Evolutionary conservation across 2,113 vertebrate species (phyloP), one percentile per base, ranked within the genome.

Genomic region (Anthoscopus minutus): DNA sequence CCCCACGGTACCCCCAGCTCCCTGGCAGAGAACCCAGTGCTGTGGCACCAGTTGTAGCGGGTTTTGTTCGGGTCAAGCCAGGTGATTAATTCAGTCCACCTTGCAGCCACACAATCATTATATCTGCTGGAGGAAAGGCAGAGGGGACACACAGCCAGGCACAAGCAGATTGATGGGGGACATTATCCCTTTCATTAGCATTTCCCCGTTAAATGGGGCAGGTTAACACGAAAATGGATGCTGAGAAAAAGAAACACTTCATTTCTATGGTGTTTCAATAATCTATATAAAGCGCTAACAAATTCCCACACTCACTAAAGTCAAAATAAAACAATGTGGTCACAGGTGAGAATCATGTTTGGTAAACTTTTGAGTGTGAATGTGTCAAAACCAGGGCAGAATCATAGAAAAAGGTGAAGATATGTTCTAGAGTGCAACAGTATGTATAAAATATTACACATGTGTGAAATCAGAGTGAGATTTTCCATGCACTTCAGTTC

Each of bases 401-500:
- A 58, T 21, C 60, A 67, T 0, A 69, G 67, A 58, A 88, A 40
- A 64, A 67, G 45, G 81, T 64, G 78, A 87, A 73, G 76, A 56
- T 70, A 60, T 47, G 89, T 88, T 42, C 53, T 27, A 62, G 57
- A 73, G 50, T 74, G 67, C 67, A 92, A 58, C 78, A 82, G 50
- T 58, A 81, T 77, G 64, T 90, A 91, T 71, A 85, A 94, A 95
- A 86, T 51, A 90, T 35, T 87, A 69, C 7, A 6, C 42, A 81
- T 31, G 58, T 84, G 44, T 69, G 38, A 77, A 89, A 96, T 81
- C 62, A 88, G 48, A 86, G 71, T 62, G 85, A 96, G 70, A 93
- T 72, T 85, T 94, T 89, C 81, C 61, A 21, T 45, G 85, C 66
- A 42, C 80, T 84, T 71, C 3, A 8, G 69, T 78, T 92, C 89